These are phyloP conservation scores for Sarcophaga rosellei DNA, from an alignment of 2,888 invertebrate genomes.

Conservation along the genomic window DNA sequence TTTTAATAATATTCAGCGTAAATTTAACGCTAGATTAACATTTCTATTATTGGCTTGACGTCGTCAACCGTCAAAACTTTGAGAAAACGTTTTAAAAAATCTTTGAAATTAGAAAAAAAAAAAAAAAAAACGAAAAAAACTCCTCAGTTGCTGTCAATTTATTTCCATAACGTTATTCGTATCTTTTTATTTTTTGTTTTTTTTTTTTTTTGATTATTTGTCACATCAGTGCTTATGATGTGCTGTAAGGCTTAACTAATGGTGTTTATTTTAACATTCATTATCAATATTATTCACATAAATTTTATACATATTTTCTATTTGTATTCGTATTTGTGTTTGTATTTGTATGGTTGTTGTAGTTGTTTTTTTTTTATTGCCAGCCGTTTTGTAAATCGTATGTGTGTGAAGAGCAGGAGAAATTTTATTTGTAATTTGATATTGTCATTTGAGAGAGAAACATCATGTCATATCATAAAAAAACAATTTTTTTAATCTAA, in stretches of 20 bases:
- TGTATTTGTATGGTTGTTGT: not conserved
- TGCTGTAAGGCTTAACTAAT: conserved; percentile 55
- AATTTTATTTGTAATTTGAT: conserved; percentile 51
- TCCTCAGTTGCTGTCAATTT: conserved; percentile 47
- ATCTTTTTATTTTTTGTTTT: not conserved
- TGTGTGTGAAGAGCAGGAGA: conserved; percentile 13
- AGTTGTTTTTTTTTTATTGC: not conserved
- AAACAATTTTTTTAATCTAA: conserved; percentile 1
- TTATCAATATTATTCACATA: conserved; percentile 5
- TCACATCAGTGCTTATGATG: conserved; percentile 31
- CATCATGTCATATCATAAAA: not conserved
- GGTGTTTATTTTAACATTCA: conserved; percentile 34
- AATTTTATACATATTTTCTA: conserved; percentile 6
- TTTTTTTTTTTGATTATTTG: conserved; percentile 14
- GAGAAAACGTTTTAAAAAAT: not conserved
- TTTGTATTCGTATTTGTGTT: conserved; percentile 11
- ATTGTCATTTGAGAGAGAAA: not conserved
- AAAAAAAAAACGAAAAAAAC: not conserved
- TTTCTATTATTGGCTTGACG: conserved; percentile 33
- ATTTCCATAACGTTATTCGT: conserved; percentile 18
- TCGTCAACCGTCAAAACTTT: not conserved
- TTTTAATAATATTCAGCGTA: conserved; percentile 48
- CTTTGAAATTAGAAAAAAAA: too few species aligned
- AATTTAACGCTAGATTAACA: conserved; percentile 58
- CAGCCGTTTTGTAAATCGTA: not conserved